Evolutionary conservation across 1,140 invertebrate genomes (phyloP).

Genomic region (Eriocheir sinensis): DNA sequence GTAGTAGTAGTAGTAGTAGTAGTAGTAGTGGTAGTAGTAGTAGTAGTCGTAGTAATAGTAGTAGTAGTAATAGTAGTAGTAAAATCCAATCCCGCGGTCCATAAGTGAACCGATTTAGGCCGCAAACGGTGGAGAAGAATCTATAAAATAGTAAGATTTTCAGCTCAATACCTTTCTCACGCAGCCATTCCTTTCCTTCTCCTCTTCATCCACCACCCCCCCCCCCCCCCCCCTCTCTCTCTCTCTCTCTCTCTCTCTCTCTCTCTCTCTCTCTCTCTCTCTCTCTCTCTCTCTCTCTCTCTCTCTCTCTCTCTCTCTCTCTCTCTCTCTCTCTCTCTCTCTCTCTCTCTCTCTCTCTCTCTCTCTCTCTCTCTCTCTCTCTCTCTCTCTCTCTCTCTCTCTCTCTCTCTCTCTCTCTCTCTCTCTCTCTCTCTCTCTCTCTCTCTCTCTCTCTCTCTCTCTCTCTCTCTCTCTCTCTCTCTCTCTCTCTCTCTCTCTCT

Average conservation of each 20-base stretch:
- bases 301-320: neutral
- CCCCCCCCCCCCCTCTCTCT: neutral
- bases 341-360: slow-evolving; percentile 24
- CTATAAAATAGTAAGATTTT: neutral
- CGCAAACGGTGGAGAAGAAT: neutral
- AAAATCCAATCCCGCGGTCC: too few species aligned
- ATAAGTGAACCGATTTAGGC: too few species aligned
- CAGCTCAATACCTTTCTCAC: neutral
- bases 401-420: slow-evolving; percentile 51
- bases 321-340: slow-evolving; percentile 36
- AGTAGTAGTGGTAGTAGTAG: too few species aligned
- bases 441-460: neutral
- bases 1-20: too few species aligned
- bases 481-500: slow-evolving; percentile 36
- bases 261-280: slow-evolving; percentile 20
- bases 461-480: neutral
- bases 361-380: slow-evolving; percentile 21
- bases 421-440: neutral
- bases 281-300: slow-evolving; percentile 39
- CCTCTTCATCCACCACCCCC: neutral
- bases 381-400: slow-evolving; percentile 39
- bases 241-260: slow-evolving; percentile 22
- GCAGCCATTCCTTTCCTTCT: neutral
- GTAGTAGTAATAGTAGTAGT: too few species aligned
- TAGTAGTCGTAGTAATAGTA: too few species aligned